Base-by-base conservation (phyloP, 2,113 vertebrate species). In the Actenoides hombroni region DNA sequence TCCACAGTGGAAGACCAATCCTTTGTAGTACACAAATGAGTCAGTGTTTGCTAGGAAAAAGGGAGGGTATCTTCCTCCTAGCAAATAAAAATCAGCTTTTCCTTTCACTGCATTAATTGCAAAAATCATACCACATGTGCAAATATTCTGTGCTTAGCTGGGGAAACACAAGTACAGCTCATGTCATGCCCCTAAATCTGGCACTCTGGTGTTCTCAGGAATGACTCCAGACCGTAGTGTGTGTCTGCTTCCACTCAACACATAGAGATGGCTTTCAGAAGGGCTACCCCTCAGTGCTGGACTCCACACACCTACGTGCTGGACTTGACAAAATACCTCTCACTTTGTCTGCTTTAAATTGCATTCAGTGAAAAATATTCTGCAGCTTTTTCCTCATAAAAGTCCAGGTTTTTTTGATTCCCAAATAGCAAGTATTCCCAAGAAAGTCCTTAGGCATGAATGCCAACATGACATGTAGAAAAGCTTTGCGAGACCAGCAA, bases 241-340 rank as follows among this genome's bases (percentile, higher is more conserved):
- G 60, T 26, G 10, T 56, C 40, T 94, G 53, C 46, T 79, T 65
- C 57, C 21, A 39, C 39, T 68, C 39, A 37, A 5, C 29, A 10
- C 5, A 4, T 1, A 70, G n/a, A 56, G 33, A 25, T 19, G 26
- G 13, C 26, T 82, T 93, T 56, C 57, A 73, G 60, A 42, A 44
- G 13, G 28, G 24, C 5, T 53, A 37, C 5, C 16, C 13, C 6
- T 68, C 51, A 12, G 29, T 74, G 26, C 23, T 59, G 51, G 49
- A 12, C 74, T 57, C 40, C 14, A 18, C 35, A 71, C 13, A 6
- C 0, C 0, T 17, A 3, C 9, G 9, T 0, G 0, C 21, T 46
- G 48, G 29, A 64, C 39, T 92, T 73, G 63, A 57, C 3, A 4
- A 4, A 48, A 35, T 39, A 49, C 42, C 35, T 70, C 18, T 76